Conservation (phyloP, 2,888 invertebrate genomes). For the Catotricha subobsoleta region DNA sequence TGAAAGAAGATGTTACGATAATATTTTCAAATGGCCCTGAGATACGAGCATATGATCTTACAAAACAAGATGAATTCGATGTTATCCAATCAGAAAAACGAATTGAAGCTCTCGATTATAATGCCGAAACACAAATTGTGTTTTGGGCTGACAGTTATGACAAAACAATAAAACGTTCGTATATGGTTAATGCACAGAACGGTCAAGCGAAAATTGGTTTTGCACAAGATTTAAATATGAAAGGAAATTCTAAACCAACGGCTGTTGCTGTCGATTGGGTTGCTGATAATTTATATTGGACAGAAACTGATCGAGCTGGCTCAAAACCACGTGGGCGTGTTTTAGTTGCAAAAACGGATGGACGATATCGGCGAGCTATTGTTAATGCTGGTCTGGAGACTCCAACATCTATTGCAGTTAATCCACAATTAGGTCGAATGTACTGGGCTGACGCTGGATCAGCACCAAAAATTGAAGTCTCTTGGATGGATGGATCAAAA, state of each 20-base stretch:
- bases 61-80: constrained; percentile 50
- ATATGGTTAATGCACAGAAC: constrained; percentile 62
- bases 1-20: constrained; percentile 45
- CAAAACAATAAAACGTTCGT: constrained; percentile 78
- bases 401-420: constrained; percentile 76
- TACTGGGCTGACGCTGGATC: constrained; percentile 90
- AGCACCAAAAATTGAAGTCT: constrained; percentile 79
- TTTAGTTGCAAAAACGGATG: constrained; percentile 77
- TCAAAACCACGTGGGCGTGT: constrained; percentile 60
- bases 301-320: constrained; percentile 61
- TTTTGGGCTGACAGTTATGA: constrained; percentile 94
- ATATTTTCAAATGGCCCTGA: constrained; percentile 73
- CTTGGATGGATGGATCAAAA: constrained; percentile 95
- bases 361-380: constrained; percentile 67
- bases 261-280: constrained; percentile 88
- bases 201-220: constrained; percentile 64
- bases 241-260: constrained; percentile 67
- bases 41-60: constrained; percentile 53
- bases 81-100: constrained; percentile 72
- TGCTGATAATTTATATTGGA: constrained; percentile 87
- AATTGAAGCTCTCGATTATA: constrained; percentile 81
- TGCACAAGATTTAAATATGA: constrained; percentile 74
- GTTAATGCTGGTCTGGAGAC: constrained; percentile 62
- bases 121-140: constrained; percentile 63
- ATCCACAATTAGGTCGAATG: constrained; percentile 70